Evolutionary conservation across 2,888 invertebrate species (phyloP).

Genomic region (Taenaris catops): DNA sequence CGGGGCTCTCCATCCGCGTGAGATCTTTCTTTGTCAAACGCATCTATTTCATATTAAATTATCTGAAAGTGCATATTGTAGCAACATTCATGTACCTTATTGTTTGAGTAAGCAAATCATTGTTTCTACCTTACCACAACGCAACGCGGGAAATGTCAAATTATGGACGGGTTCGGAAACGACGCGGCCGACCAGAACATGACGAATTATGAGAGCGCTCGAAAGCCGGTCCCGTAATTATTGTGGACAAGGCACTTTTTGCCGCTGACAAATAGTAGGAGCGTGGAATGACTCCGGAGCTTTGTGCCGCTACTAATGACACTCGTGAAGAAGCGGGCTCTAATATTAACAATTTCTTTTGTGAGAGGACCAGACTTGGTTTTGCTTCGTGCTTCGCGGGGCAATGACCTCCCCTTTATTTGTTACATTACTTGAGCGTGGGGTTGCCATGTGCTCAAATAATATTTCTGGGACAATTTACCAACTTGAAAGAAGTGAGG

Average conservation of each 20-base stretch:
- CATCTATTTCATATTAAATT: too few species aligned
- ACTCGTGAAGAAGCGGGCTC: constrained; percentile 61
- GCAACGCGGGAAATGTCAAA: constrained; percentile 68
- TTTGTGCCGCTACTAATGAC: constrained; percentile 76
- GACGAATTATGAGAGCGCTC: constrained; percentile 74
- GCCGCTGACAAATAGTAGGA: constrained; percentile 76
- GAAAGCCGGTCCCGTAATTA: constrained; percentile 76
- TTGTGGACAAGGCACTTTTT: constrained; percentile 78
- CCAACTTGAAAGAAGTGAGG: too few species aligned
- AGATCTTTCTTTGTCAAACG: too few species aligned
- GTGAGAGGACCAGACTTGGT: constrained; percentile 58
- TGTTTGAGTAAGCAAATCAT: constrained; percentile 1
- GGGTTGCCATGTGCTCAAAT: neutral
- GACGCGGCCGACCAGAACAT: constrained; percentile 75
- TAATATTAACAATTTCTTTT: constrained; percentile 78
- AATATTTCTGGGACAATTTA: constrained; percentile 2
- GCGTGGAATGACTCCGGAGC: constrained; percentile 70
- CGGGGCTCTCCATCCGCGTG: too few species aligned
- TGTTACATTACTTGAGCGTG: constrained; percentile 54
- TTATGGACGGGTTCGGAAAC: constrained; percentile 70
- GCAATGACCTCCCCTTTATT: constrained; percentile 70
- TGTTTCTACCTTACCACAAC: constrained; percentile 24
- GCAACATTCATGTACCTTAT: too few species aligned
- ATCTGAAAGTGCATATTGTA: too few species aligned
- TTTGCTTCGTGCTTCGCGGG: constrained; percentile 54